Conservation (phyloP, 2,113 vertebrate genomes). For the Hystrix cristata region DNA sequence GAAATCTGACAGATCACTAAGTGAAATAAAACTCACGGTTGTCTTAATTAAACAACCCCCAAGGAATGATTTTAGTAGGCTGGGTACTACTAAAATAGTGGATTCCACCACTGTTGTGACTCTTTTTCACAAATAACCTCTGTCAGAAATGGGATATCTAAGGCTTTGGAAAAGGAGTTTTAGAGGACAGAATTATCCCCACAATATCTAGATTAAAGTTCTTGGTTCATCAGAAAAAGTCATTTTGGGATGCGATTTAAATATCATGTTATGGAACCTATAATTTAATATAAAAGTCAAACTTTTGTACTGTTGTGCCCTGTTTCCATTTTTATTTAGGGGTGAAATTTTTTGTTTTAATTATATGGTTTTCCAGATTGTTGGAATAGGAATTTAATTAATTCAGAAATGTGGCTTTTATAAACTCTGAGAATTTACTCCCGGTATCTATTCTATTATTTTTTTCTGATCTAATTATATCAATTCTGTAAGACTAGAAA, state of each 20-base stretch:
- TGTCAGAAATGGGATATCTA: background rate
- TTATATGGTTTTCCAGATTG: background rate
- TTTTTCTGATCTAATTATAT: background rate
- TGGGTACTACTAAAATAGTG: background rate
- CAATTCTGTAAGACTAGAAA: background rate
- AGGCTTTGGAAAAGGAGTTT: background rate
- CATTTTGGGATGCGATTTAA: background rate
- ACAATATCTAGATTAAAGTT: background rate
- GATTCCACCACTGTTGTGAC: background rate
- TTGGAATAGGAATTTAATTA: background rate
- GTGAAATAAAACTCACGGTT: background rate
- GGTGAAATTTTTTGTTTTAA: background rate
- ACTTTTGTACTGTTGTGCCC: background rate
- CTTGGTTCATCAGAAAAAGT: background rate
- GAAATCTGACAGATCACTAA: background rate
- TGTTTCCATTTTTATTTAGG: background rate
- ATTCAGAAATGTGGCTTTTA: constrained; percentile 34
- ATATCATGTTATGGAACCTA: background rate
- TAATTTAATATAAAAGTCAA: background rate
- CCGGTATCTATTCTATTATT: background rate
- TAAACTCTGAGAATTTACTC: background rate
- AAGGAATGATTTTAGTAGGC: background rate
- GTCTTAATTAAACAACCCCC: background rate
- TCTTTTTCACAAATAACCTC: background rate
- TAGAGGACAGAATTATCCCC: background rate